Evolutionary conservation across 2,888 invertebrate species (phyloP).

Genomic region (Quadroppia sp.): DNA sequence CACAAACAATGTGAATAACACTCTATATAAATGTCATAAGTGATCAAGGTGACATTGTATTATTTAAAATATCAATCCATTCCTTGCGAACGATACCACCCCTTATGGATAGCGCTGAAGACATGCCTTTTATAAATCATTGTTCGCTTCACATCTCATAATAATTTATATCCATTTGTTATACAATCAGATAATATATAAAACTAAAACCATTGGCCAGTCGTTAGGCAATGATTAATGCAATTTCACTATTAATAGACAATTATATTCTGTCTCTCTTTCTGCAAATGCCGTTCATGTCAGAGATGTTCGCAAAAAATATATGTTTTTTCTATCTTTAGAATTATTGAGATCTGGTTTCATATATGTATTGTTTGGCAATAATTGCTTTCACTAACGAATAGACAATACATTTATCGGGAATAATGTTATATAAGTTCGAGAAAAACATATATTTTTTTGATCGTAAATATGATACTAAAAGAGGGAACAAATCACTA

Average conservation of each 20-base stretch:
- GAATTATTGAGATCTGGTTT: neutral
- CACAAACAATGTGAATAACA: too few species aligned
- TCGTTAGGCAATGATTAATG: neutral
- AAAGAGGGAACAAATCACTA: neutral
- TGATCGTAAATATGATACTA: slow-evolving; percentile 4
- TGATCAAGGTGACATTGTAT: too few species aligned
- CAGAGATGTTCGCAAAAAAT: too few species aligned
- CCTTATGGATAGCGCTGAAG: too few species aligned
- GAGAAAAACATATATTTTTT: neutral
- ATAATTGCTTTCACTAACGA: neutral
- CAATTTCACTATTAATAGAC: neutral
- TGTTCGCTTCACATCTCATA: neutral
- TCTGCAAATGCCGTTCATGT: too few species aligned
- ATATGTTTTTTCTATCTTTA: neutral
- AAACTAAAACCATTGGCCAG: neutral
- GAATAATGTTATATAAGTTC: neutral
- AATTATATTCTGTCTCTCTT: too few species aligned
- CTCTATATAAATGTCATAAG: too few species aligned
- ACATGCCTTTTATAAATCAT: neutral
- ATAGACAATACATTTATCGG: neutral
- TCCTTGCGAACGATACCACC: too few species aligned
- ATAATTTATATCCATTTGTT: neutral
- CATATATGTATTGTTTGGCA: neutral
- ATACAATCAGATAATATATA: too few species aligned
- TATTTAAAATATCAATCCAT: too few species aligned